A percentile compares a stretch with the other conserved stretches of the same genome.
These are phyloP conservation scores for Medauroidea extradentata DNA, from an alignment of 1,140 invertebrate species.

Conservation along the genomic window DNA sequence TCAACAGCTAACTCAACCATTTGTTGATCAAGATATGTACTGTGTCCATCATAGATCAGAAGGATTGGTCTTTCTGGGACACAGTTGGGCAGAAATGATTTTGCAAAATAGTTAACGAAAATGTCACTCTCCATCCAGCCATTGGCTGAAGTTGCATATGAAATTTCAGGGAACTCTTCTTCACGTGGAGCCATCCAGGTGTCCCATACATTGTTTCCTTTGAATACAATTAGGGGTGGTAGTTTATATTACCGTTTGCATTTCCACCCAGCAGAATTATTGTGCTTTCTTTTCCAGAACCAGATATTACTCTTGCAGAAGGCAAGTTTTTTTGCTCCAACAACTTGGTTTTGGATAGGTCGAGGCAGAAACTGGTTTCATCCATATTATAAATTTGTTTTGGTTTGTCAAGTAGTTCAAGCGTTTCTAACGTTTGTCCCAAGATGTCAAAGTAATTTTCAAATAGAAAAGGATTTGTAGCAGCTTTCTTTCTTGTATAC, in stretches of 20 bases:
- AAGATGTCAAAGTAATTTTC: too few relatives aligned
- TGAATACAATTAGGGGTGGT: background rate
- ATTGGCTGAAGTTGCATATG: background rate
- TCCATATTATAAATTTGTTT: background rate
- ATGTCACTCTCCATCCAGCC: constrained; percentile 5
- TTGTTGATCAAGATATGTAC: background rate
- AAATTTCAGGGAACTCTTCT: background rate
- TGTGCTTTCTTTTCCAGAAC: too few relatives aligned
- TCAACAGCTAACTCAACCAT: background rate
- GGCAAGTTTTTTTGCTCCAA: background rate
- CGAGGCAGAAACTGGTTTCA: background rate
- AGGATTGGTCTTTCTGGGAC: background rate
- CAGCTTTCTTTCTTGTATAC: too few relatives aligned
- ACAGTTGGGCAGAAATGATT: background rate
- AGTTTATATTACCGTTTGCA: too few relatives aligned
- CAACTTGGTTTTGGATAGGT: background rate
- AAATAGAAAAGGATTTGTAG: too few relatives aligned
- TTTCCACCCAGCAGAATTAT: too few relatives aligned
- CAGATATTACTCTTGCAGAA: too few relatives aligned
- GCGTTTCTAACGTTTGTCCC: too few relatives aligned
- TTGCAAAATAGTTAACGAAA: background rate
- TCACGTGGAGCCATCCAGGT: background rate
- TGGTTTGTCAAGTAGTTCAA: too few relatives aligned
- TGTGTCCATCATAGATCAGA: constrained; percentile 2
- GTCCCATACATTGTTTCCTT: background rate